A percentile compares a stretch with the other conserved stretches of the same genome.
phyloP scores from a whole-genome alignment of 2,797 vertebrate species.

The Apodemus agrarius region DNA sequence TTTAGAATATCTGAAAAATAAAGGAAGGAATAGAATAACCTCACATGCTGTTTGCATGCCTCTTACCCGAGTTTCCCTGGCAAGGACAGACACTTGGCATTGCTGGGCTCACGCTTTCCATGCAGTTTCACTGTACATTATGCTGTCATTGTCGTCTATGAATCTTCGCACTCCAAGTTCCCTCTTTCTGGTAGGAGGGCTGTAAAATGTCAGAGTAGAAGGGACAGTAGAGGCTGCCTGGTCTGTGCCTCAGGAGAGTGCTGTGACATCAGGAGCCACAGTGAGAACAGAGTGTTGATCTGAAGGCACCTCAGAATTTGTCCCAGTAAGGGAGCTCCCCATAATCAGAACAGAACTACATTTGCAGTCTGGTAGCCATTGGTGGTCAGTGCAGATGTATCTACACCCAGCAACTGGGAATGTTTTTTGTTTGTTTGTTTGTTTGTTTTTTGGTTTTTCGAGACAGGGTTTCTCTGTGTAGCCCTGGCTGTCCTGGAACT shows the following conservation, averaged over 20 bases:
- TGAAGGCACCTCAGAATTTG: neutral
- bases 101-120: neutral
- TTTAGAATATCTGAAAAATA: slow-evolving; percentile 6
- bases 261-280: neutral
- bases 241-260: no score
- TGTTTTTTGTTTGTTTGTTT: no score
- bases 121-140: neutral
- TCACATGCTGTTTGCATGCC: neutral
- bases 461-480: no score
- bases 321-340: neutral
- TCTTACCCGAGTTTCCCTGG: neutral
- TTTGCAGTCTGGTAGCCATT: neutral
- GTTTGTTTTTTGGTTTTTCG: no score
- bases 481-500: no score
- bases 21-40: neutral
- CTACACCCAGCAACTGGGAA: neutral
- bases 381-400: neutral
- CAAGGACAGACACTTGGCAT: neutral
- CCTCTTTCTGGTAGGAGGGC: neutral
- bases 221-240: neutral
- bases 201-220: neutral
- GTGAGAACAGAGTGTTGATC: neutral
- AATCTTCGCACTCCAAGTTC: neutral
- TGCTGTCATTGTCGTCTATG: neutral
- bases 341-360: neutral